Percentiles rank a stretch among this genome's conserved stretches.
phyloP scores from a whole-genome alignment of 2,113 vertebrate species.

The Oxyura jamaicensis region DNA sequence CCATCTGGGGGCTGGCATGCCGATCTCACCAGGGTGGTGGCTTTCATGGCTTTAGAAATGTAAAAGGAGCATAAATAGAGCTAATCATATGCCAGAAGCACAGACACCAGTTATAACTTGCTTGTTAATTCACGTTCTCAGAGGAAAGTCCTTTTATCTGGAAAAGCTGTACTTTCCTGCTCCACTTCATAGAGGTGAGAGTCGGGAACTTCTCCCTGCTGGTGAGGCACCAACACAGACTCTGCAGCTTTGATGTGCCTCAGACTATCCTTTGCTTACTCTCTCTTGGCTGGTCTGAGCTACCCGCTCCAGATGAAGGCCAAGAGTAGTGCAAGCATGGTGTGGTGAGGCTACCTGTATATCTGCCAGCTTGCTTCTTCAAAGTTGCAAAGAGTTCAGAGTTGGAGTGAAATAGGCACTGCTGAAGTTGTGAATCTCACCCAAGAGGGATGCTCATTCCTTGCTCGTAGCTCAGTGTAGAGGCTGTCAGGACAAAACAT shows the following conservation, averaged over 20 bases:
- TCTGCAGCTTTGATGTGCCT: not conserved
- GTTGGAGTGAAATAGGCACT: not conserved
- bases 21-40: not conserved
- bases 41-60: slow-evolving; percentile 5
- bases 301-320: not conserved
- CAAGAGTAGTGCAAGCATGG: not conserved
- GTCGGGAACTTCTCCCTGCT: not conserved
- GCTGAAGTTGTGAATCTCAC: not conserved
- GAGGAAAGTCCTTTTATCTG: slow-evolving; percentile 52
- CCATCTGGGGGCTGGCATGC: not conserved
- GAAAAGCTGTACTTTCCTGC: slow-evolving; percentile 19
- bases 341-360: not conserved
- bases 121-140: slow-evolving; percentile 37
- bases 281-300: not conserved
- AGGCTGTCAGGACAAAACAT: not conserved
- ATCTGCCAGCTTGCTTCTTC: not conserved
- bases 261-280: not conserved
- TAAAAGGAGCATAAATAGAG: not conserved
- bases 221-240: accelerated
- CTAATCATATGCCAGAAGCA: not conserved
- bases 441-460: not conserved
- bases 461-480: not conserved
- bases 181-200: slow-evolving; percentile 7
- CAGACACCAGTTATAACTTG: slow-evolving; percentile 13
- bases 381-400: not conserved